A percentile compares a stretch with the other conserved stretches of the same genome.
Conservation (phyloP, 2,888 invertebrate genomes). For the Blastobasis adustella region DNA sequence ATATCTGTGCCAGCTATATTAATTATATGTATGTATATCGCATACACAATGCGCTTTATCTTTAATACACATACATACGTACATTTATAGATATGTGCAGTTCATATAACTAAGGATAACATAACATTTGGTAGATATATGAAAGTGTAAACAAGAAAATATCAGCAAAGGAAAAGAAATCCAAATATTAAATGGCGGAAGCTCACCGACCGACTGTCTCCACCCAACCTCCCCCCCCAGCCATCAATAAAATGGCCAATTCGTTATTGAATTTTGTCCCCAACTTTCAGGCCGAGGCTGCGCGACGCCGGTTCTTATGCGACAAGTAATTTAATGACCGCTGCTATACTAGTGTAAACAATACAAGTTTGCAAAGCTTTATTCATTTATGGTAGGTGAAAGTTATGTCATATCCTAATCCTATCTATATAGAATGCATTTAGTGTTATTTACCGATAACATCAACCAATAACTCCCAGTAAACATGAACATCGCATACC, state of each 20-base stretch:
- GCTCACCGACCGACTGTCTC: slow-evolving; percentile 62
- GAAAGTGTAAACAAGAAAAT: slow-evolving; percentile 47
- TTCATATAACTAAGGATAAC: slow-evolving; percentile 12
- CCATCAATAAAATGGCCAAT: slow-evolving; percentile 76
- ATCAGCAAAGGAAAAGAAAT: slow-evolving; percentile 34
- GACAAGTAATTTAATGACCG: slow-evolving; percentile 56
- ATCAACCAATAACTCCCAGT: slow-evolving; percentile 35
- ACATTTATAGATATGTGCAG: slow-evolving; percentile 16
- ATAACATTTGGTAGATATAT: slow-evolving; percentile 25
- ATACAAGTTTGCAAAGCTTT: slow-evolving; percentile 41
- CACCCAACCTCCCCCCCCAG: slow-evolving; percentile 69
- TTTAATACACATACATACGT: slow-evolving; percentile 21
- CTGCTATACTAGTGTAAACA: slow-evolving; percentile 60
- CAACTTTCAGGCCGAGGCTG: slow-evolving; percentile 62
- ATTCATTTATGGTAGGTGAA: slow-evolving; percentile 47
- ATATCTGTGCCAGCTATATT: not conserved
- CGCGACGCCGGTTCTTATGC: slow-evolving; percentile 67
- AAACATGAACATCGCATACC: slow-evolving; percentile 42
- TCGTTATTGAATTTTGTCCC: slow-evolving; percentile 73
- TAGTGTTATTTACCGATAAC: slow-evolving; percentile 42
- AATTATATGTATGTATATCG: slow-evolving; percentile 14
- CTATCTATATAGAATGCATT: slow-evolving; percentile 37
- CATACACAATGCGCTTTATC: slow-evolving; percentile 23
- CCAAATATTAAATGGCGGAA: slow-evolving; percentile 65
- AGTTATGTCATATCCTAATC: slow-evolving; percentile 69